Percentiles rank a stretch among this genome's conserved stretches.
These are phyloP conservation scores for Delphinapterus leucas DNA, from an alignment of 2,113 vertebrate genomes.

Conservation along the genomic window DNA sequence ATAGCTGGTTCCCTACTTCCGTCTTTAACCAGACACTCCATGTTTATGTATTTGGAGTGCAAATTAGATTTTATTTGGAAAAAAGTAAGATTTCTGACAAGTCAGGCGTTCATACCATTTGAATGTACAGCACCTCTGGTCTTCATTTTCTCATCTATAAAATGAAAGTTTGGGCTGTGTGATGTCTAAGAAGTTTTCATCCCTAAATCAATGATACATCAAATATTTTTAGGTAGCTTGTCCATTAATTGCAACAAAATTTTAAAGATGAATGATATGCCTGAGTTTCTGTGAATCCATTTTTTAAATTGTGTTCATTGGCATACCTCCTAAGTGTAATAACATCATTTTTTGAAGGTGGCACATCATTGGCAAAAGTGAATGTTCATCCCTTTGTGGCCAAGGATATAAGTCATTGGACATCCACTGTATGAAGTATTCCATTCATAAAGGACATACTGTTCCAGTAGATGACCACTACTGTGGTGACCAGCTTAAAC, in stretches of 20 bases:
- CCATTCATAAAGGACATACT: slow-evolving; percentile 83
- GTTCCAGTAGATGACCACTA: slow-evolving; percentile 84
- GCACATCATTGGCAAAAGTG: slow-evolving; percentile 91
- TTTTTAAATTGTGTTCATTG: background rate
- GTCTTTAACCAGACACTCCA: background rate
- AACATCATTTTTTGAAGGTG: slow-evolving; percentile 85
- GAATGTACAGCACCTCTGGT: background rate
- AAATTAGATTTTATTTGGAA: background rate
- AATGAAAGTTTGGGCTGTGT: background rate
- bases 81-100: background rate
- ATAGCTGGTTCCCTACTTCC: background rate
- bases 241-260: background rate
- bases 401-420: slow-evolving; percentile 90
- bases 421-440: slow-evolving; percentile 92
- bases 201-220: background rate
- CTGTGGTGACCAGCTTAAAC: slow-evolving; percentile 88
- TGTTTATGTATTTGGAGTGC: background rate
- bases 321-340: background rate
- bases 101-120: background rate
- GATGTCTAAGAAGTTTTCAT: background rate
- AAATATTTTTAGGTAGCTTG: background rate
- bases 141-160: background rate
- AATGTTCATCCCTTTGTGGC: slow-evolving; percentile 93
- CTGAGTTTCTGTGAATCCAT: background rate
- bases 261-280: background rate